Conservation (phyloP, 2,888 invertebrate species). For the Theretra japonica region DNA sequence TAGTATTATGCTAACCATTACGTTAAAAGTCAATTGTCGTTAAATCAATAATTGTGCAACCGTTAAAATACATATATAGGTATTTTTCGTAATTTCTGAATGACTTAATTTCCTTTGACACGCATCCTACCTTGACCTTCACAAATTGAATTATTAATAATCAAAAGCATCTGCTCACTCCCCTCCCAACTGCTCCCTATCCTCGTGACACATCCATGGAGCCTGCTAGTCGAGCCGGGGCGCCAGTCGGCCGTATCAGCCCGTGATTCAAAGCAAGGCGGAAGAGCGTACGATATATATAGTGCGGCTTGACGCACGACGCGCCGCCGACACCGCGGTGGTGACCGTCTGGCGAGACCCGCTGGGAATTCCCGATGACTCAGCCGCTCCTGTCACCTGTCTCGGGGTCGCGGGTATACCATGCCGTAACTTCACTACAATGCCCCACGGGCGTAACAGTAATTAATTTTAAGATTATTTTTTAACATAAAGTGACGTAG, state of each 20-base stretch:
- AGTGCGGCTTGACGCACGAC: constrained; percentile 12
- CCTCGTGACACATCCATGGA: constrained; percentile 24
- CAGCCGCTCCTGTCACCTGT: constrained; percentile 10
- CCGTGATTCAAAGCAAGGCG: constrained; percentile 21
- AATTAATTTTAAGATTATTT: too few species aligned
- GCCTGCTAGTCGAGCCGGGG: neutral
- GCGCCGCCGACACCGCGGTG: neutral
- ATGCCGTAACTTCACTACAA: too few species aligned
- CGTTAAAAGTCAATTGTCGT: too few species aligned
- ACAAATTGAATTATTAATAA: neutral
- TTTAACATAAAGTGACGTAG: too few species aligned
- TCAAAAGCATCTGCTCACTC: neutral
- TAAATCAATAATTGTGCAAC: too few species aligned
- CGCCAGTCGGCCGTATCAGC: constrained; percentile 19
- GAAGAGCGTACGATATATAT: constrained; percentile 16
- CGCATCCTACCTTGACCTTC: too few species aligned
- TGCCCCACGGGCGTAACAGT: too few species aligned
- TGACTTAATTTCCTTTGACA: too few species aligned
- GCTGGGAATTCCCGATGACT: constrained; percentile 10
- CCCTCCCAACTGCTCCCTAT: neutral
- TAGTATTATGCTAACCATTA: too few species aligned
- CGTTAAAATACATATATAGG: too few species aligned
- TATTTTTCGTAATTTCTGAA: too few species aligned
- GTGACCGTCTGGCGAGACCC: constrained; percentile 25
- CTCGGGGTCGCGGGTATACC: neutral